These are phyloP conservation scores for Rallus limicola DNA, from an alignment of 2,113 vertebrate genomes.

Conservation along the genomic window DNA sequence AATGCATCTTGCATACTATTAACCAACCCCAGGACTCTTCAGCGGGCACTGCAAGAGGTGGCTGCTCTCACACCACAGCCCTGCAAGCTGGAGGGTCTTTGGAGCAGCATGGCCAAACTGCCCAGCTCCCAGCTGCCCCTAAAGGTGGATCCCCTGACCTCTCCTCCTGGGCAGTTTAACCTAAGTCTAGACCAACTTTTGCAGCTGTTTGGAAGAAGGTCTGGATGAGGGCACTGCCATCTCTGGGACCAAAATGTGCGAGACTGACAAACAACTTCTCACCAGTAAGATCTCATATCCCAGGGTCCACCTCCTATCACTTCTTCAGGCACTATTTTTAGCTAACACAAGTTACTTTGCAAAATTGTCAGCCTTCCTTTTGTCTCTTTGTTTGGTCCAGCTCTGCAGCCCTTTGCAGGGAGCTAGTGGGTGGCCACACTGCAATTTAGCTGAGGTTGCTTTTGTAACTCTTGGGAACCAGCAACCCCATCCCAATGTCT, in stretches of 20 bases:
- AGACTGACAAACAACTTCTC: neutral
- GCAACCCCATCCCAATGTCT: rapidly evolving
- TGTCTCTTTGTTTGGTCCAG: neutral
- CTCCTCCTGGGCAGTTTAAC: neutral
- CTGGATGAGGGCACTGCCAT: neutral
- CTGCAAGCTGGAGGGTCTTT: neutral
- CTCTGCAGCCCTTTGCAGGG: neutral
- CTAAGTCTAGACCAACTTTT: neutral
- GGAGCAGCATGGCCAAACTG: neutral
- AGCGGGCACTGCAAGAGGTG: neutral
- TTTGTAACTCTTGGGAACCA: neutral
- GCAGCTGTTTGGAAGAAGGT: neutral
- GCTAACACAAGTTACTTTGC: neutral
- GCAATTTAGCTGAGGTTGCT: neutral
- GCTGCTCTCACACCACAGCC: rapidly evolving
- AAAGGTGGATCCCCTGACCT: neutral
- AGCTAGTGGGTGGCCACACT: neutral
- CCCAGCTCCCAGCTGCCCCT: neutral
- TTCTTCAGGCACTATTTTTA: neutral
- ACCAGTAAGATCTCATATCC: neutral
- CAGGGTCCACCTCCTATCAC: rapidly evolving
- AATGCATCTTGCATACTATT: neutral
- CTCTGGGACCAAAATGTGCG: neutral
- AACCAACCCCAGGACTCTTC: neutral
- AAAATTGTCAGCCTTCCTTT: neutral